Conservation (phyloP, 2,888 invertebrate genomes). For the Branchellion lobata region DNA sequence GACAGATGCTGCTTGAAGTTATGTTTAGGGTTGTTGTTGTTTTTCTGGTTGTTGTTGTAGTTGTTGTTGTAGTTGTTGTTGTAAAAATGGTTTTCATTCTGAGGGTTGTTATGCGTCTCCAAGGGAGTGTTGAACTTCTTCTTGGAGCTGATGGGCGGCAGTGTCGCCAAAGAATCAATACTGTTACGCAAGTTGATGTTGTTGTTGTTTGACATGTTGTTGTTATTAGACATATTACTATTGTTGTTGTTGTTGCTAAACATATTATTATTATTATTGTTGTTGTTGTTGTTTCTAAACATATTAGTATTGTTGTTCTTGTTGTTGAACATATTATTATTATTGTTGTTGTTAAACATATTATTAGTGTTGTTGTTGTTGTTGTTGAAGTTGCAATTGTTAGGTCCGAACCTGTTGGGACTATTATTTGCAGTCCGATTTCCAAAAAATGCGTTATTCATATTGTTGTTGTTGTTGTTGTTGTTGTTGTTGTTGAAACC, state of each 20-base stretch:
- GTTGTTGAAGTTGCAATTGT: neutral
- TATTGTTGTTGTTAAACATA: neutral
- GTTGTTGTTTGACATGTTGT: neutral
- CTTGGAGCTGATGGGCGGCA: neutral
- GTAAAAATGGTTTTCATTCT: neutral
- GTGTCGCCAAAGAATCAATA: neutral
- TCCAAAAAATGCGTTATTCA: too few relatives aligned
- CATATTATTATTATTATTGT: neutral
- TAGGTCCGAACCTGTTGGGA: too few relatives aligned
- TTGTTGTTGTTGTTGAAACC: neutral
- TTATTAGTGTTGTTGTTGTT: neutral
- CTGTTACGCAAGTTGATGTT: neutral
- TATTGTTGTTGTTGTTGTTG: neutral
- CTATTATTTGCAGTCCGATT: too few relatives aligned
- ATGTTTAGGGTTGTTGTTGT: slow-evolving; percentile 1
- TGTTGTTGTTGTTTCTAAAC: neutral
- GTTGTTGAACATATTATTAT: neutral
- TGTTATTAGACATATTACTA: neutral
- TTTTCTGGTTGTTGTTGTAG: slow-evolving; percentile 2
- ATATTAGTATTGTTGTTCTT: neutral
- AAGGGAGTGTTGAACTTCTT: too few relatives aligned
- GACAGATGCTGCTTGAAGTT: too few relatives aligned
- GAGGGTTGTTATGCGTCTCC: neutral
- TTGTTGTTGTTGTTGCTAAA: neutral
- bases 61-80: slow-evolving; percentile 8